These are phyloP conservation scores for Euproctis similis DNA, from an alignment of 2,888 invertebrate genomes.

Conservation along the genomic window DNA sequence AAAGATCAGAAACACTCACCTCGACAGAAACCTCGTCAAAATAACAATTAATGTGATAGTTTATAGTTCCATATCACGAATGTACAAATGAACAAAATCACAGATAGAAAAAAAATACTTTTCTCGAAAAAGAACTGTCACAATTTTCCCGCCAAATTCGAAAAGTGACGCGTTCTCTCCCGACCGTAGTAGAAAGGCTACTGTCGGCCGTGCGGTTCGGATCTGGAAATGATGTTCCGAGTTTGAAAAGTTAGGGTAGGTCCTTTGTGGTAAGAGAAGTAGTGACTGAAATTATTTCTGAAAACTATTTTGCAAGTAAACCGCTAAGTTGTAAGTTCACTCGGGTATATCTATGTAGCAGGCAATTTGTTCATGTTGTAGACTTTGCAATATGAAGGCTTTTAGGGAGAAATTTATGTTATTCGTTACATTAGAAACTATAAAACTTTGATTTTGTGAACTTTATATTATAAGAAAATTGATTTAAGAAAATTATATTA, in stretches of 20 bases:
- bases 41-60: too few relatives aligned
- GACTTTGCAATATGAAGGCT: too few relatives aligned
- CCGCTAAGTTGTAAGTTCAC: slow-evolving; percentile 2
- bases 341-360: neutral
- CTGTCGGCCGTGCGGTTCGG: slow-evolving; percentile 33
- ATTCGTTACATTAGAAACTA: too few relatives aligned
- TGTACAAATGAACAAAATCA: slow-evolving; percentile 10
- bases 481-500: too few relatives aligned
- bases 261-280: slow-evolving; percentile 18
- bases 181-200: slow-evolving; percentile 32
- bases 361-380: neutral
- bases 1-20: slow-evolving; percentile 16
- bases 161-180: slow-evolving; percentile 30
- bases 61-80: slow-evolving; percentile 10
- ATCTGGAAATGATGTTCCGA: slow-evolving; percentile 47
- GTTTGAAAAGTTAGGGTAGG: slow-evolving; percentile 39
- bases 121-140: slow-evolving; percentile 33
- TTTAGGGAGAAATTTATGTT: too few relatives aligned
- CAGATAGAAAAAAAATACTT: slow-evolving; percentile 12
- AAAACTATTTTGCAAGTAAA: slow-evolving; percentile 6
- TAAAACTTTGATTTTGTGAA: too few relatives aligned
- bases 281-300: slow-evolving; percentile 11
- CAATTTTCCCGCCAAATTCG: slow-evolving; percentile 40
- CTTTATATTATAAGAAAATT: too few relatives aligned
- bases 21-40: slow-evolving; percentile 5